A percentile compares a stretch with the other conserved stretches of the same genome.
Conservation (phyloP, 2,113 vertebrate species). For the Prietella phreatophila region DNA sequence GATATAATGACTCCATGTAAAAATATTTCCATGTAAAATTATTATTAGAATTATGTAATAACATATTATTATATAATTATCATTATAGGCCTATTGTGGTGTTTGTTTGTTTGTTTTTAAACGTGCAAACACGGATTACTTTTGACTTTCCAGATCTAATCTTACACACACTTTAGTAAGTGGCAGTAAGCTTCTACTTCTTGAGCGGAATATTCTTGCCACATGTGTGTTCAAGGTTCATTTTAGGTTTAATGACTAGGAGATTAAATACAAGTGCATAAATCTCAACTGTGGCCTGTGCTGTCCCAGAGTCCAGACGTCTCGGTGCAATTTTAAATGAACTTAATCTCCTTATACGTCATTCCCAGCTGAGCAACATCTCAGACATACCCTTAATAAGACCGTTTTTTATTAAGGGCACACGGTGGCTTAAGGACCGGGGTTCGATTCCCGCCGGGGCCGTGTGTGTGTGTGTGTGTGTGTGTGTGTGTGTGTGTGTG, state of each 20-base stretch:
- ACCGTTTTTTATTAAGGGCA: neutral
- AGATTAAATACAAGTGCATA: neutral
- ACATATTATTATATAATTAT: too few relatives aligned
- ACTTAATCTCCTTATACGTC: conserved; percentile 26
- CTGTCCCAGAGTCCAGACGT: neutral
- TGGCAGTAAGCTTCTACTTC: neutral
- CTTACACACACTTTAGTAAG: too few relatives aligned
- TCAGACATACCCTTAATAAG: neutral
- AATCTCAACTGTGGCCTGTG: neutral
- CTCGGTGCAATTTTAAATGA: neutral
- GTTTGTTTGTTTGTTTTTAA: too few relatives aligned
- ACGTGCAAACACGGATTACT: neutral
- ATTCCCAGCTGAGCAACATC: neutral
- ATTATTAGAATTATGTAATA: neutral
- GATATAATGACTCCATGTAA: neutral
- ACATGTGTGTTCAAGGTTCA: neutral
- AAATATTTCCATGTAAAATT: neutral
- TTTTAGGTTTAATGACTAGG: neutral
- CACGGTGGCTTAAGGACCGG: too few relatives aligned
- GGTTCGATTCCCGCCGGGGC: too few relatives aligned
- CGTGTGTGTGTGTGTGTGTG: too few relatives aligned
- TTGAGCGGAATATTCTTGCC: neutral
- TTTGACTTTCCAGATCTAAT: neutral
- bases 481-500: too few relatives aligned
- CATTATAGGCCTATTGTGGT: neutral